Base-by-base conservation (phyloP, 2,797 vertebrate genomes). In the Tenualosa ilisha region DNA sequence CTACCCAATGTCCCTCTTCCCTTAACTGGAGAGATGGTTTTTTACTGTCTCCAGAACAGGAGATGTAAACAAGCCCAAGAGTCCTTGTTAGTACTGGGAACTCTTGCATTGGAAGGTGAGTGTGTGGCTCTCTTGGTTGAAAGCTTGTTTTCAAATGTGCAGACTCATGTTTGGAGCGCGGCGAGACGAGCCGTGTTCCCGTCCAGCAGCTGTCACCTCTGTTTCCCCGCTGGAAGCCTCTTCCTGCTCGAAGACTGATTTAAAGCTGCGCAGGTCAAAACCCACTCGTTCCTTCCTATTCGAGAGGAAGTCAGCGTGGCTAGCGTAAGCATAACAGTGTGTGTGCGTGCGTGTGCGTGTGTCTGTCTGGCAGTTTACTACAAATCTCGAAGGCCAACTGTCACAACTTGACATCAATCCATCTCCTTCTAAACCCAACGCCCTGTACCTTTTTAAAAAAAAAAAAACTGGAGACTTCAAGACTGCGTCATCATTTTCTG, bases 181-280 rank as follows among this genome's bases (percentile, higher is more conserved):
- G 17, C 4, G 54, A 22, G 84, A 85, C 81, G 65, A 83, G 81
- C 83, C 68, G 84, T 85, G 81, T 84, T 87, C 85, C 84, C 84
- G 59, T 61, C 24, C 37, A 22, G 83, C 51, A 82, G 75, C 83
- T 84, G 86, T 88, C 86, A 84, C 68, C 86, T 65, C 81, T 65
- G 81, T 84, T 89, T 83, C 75, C 86, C 86, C 88, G 81, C 87
- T 61, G 84, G 68, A 89, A 49, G 83, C 75, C 59, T 72, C 89
- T 88, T 91, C 89, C 89, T 90, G 89, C 84, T 84, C 84, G 51
- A 81, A 87, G 85, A 85, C 89, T 87, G 89, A 91, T 91, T 90
- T 89, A 90, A 90, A 81, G 88, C 85, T 85, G 85, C 81, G 59
- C 83, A 59, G 88, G 89, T 88, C 89, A 89, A 89, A 86, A 85